Percentiles rank a stretch among this genome's conserved stretches.
These are phyloP conservation scores for Aphelenchoides bicaudatus DNA, from an alignment of 2,888 invertebrate genomes.

Conservation along the genomic window DNA sequence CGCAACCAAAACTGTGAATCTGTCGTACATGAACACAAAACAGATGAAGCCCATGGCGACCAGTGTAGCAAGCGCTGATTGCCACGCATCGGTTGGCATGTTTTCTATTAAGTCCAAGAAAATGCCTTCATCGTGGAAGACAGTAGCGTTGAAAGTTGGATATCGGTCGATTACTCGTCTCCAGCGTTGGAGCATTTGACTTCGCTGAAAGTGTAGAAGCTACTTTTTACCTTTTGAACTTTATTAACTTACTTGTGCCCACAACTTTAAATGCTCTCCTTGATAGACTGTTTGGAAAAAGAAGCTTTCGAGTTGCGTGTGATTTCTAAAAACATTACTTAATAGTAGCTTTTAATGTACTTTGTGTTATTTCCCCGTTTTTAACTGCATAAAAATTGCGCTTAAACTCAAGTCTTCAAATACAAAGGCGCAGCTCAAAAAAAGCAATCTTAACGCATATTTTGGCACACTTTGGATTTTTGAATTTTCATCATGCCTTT, in stretches of 20 bases:
- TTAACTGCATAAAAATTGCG: too few relatives aligned
- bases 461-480: too few relatives aligned
- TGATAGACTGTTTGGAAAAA: conserved; percentile 53
- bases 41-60: conserved; percentile 52
- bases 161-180: conserved; percentile 50
- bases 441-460: too few relatives aligned
- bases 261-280: conserved; percentile 40
- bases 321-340: conserved; percentile 27
- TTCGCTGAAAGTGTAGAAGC: too few relatives aligned
- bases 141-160: conserved; percentile 45
- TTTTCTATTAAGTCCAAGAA: conserved; percentile 55
- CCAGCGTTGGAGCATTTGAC: conserved; percentile 42
- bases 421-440: too few relatives aligned
- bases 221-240: too few relatives aligned
- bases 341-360: too few relatives aligned
- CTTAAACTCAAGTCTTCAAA: too few relatives aligned
- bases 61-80: conserved; percentile 52
- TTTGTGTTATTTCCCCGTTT: too few relatives aligned
- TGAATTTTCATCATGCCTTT: too few relatives aligned
- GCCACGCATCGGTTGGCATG: conserved; percentile 53
- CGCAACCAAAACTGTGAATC: conserved; percentile 49
- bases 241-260: too few relatives aligned
- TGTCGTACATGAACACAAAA: conserved; percentile 48
- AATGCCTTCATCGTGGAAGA: conserved; percentile 52
- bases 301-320: conserved; percentile 47